phyloP scores from a whole-genome alignment of 1,140 invertebrate genomes.

The Drosophila nannoptera region DNA sequence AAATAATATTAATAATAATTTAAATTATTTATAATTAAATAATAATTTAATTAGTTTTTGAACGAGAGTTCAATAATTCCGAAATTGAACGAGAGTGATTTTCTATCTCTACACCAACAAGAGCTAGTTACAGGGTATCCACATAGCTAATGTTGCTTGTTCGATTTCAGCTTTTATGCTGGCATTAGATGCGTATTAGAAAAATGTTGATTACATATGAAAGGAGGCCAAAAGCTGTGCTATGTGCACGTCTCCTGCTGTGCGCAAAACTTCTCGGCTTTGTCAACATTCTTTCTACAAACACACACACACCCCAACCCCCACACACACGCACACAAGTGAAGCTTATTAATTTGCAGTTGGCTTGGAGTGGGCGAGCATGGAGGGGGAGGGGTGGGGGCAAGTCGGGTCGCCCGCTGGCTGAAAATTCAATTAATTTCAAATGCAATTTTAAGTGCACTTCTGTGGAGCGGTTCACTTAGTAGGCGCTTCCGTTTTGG shows the following conservation, averaged over 20 bases:
- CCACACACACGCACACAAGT: conserved; percentile 5
- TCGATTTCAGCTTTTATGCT: conserved; percentile 17
- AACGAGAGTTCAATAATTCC: too few relatives aligned
- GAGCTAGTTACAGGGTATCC: not conserved
- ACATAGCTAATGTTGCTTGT: not conserved
- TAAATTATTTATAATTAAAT: too few relatives aligned
- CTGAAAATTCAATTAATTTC: conserved; percentile 69
- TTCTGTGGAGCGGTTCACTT: conserved; percentile 57
- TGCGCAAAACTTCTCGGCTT: conserved; percentile 15
- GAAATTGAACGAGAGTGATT: too few relatives aligned
- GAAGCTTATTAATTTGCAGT: conserved; percentile 49
- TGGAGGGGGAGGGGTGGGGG: not conserved
- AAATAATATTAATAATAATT: too few relatives aligned
- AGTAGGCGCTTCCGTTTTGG: conserved; percentile 61
- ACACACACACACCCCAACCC: not conserved
- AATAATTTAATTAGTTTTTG: too few relatives aligned
- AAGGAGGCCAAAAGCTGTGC: not conserved
- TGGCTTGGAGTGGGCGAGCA: not conserved
- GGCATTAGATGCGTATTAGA: conserved; percentile 34
- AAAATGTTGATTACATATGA: conserved; percentile 38
- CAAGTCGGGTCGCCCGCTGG: conserved; percentile 11
- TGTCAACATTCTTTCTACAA: conserved; percentile 12
- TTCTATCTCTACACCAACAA: too few relatives aligned
- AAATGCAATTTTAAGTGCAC: conserved; percentile 73
- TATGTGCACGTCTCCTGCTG: conserved; percentile 20